A percentile compares a stretch with the other conserved stretches of the same genome.
phyloP scores from a whole-genome alignment of 2,888 invertebrate genomes.

The Zaprionus obscuricornis region DNA sequence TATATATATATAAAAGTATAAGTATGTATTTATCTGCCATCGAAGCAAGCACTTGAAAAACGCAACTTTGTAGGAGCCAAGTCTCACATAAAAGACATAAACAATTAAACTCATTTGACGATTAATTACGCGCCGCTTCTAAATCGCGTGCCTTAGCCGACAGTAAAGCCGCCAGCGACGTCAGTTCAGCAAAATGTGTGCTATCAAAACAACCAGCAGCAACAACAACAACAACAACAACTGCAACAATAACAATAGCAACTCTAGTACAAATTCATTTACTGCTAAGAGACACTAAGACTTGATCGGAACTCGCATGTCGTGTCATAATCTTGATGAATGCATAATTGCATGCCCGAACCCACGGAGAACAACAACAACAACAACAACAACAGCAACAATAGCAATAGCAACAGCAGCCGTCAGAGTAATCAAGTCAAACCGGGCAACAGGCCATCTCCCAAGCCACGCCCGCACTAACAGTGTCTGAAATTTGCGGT shows the following conservation, averaged over 20 bases:
- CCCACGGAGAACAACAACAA: conserved; percentile 36
- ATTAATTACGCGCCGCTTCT: conserved; percentile 78
- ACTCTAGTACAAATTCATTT: conserved; percentile 75
- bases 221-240: conserved; percentile 13
- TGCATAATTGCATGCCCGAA: conserved; percentile 80
- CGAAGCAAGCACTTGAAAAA: conserved; percentile 51
- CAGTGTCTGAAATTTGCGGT: conserved; percentile 36
- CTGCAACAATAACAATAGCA: conserved; percentile 18
- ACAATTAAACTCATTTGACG: conserved; percentile 81
- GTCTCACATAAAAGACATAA: conserved; percentile 72
- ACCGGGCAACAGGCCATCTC: not conserved
- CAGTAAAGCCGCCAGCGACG: conserved; percentile 29
- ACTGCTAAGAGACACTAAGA: conserved; percentile 62
- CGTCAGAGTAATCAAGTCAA: conserved; percentile 7
- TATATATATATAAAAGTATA: conserved; percentile 13
- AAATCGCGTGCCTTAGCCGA: conserved; percentile 81
- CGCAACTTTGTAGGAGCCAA: conserved; percentile 55
- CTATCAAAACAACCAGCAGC: conserved; percentile 63
- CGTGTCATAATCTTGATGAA: conserved; percentile 82
- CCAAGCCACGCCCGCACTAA: not conserved
- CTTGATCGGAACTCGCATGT: conserved; percentile 78
- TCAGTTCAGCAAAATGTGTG: conserved; percentile 66
- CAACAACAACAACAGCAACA: conserved; percentile 6
- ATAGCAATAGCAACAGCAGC: too few species aligned
- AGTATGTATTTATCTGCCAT: conserved; percentile 39